These are phyloP conservation scores for Sorex araneus DNA, from an alignment of 2,113 vertebrate genomes.

Conservation along the genomic window DNA sequence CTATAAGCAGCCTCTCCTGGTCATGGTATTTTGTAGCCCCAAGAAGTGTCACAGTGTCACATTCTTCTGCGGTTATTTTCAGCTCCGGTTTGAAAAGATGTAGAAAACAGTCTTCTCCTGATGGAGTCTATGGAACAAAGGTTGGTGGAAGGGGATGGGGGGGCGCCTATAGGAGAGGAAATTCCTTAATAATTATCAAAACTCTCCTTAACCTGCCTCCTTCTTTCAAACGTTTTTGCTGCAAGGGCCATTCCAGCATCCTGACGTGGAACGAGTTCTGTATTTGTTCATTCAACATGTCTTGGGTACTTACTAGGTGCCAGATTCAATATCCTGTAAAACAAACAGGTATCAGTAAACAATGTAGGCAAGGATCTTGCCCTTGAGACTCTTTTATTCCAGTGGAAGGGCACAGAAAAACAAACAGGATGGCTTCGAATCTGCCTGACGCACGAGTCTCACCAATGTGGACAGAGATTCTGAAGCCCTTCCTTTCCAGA, in stretches of 20 bases:
- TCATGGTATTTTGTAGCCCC: neutral
- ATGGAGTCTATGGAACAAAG: neutral
- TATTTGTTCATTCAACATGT: neutral
- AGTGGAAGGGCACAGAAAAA: neutral
- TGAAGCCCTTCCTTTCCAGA: neutral
- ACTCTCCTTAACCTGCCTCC: neutral
- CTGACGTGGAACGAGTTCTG: neutral
- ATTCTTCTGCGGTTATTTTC: conserved; percentile 61
- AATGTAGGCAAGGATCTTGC: neutral
- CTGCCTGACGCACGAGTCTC: neutral
- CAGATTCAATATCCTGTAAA: neutral
- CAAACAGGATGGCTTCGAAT: neutral
- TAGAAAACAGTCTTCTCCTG: neutral
- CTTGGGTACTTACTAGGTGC: neutral
- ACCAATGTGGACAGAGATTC: neutral
- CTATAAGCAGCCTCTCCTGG: conserved; percentile 20
- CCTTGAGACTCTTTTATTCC: neutral
- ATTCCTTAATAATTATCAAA: neutral
- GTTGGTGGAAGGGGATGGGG: neutral
- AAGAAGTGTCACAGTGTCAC: neutral
- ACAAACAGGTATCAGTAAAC: neutral
- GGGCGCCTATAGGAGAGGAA: neutral
- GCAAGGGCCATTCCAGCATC: neutral
- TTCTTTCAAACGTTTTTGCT: conserved; percentile 1
- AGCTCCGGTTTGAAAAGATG: neutral